Conservation (phyloP, 2,113 vertebrate species). For the Hemibagrus wyckioides region DNA sequence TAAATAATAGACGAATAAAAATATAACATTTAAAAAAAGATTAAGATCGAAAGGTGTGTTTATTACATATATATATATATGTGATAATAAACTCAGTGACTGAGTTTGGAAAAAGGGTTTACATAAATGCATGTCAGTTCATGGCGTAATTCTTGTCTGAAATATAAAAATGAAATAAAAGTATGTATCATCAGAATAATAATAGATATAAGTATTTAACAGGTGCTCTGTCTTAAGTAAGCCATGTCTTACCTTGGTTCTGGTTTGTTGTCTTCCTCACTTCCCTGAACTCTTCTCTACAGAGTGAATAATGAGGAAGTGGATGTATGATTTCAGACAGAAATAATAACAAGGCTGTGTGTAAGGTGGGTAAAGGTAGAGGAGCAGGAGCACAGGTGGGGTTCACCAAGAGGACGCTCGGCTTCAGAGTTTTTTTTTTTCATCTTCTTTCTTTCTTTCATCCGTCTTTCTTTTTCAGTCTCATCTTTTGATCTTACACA, state of each 20-base stretch:
- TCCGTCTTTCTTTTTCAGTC: neutral
- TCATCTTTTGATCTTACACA: conserved; percentile 37
- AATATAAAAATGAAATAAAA: neutral
- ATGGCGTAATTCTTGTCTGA: neutral
- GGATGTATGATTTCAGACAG: neutral
- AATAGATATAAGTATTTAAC: neutral
- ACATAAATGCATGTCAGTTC: neutral
- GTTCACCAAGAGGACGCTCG: conserved; percentile 12
- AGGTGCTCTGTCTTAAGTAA: neutral
- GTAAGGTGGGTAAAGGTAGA: neutral
- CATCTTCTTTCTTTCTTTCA: conserved; percentile 8
- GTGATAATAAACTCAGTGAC: neutral
- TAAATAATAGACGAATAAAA: no score
- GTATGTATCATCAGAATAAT: neutral
- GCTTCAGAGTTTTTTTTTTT: neutral
- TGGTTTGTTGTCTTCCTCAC: neutral
- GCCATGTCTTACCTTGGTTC: neutral
- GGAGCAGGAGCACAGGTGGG: neutral
- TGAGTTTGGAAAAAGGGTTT: neutral
- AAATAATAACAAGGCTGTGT: conserved; percentile 20
- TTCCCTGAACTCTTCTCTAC: neutral
- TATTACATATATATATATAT: no score
- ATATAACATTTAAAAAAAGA: no score
- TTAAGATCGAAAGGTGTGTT: no score
- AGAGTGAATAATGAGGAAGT: conserved; percentile 13